Base-by-base conservation (phyloP, 2,888 invertebrate genomes). In the Eudasyphora cyanicolor region DNA sequence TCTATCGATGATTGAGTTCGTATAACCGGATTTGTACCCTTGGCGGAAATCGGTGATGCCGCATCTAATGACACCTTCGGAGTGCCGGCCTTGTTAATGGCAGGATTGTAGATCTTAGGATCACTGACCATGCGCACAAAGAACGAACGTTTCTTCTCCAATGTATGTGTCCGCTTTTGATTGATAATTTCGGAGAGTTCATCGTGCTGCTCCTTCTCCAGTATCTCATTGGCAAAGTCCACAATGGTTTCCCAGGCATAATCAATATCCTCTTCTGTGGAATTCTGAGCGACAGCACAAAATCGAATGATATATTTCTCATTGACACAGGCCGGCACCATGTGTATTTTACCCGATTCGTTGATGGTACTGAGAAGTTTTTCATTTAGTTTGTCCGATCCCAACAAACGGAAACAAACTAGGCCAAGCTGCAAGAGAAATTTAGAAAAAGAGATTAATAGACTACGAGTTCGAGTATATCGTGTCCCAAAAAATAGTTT, bases 81-180 rank as follows among this genome's bases (percentile, higher is more conserved):
- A 69, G 95, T 94, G 69, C 95, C 93, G 0, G 95, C 94, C 92
- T 96, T 96, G 90, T 95, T 96, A 89, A 98, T 97, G 82, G 97
- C 96, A 38, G 98, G 97, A 93, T 98, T 97, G 93, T 98, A 98
- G 89, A 98, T 96, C 92, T 98, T 98, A 1, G 98, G 98, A 93
- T 98, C 98, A 91, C 97, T 97, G 85, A 98, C 98, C 98, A 98
- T 98, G 70, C 98, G 96, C 79, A 98, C 98, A 93, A 98, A 98
- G 94, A 98, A 98, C 14, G 98, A 98, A 74, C 98, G 95, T 92
- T 98, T 98, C 92, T 98, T 96, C 8, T 97, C 97, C 89, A 98
- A 92, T 5, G 96, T 96, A 79, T 96, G 96, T 88, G 95, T 95
- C 90, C 95, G 94, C 90, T 96, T 96, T 79, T 95, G 94, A 87